Conservation (phyloP, 2,113 vertebrate genomes). For the Cochlearius cochlearius region DNA sequence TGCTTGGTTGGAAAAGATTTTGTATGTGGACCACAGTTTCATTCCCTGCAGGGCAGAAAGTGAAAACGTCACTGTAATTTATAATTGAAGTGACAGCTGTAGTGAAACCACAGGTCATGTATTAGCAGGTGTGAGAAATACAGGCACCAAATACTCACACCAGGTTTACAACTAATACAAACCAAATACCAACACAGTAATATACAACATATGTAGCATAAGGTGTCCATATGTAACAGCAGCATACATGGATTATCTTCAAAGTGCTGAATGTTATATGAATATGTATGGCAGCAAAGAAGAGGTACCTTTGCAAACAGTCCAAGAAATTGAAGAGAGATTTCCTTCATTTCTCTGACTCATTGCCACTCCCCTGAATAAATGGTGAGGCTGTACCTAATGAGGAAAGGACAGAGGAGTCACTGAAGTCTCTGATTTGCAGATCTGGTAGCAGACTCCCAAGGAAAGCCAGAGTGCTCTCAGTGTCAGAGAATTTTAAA, state of each 20-base stretch:
- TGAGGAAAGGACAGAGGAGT: neutral
- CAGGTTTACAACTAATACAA: neutral
- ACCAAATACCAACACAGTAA: neutral
- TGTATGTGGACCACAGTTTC: neutral
- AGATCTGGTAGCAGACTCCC: neutral
- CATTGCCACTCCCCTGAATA: neutral
- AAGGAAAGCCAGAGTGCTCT: neutral
- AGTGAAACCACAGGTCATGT: neutral
- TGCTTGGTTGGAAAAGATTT: neutral
- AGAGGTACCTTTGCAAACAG: neutral
- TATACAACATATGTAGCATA: fast-evolving
- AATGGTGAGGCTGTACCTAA: neutral
- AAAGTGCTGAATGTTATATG: neutral
- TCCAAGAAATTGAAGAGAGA: neutral
- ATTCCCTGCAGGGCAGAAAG: neutral
- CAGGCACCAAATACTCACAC: neutral
- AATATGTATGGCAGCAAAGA: neutral
- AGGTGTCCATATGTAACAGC: neutral
- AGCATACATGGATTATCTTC: neutral
- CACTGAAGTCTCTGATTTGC: neutral
- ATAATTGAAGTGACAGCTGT: neutral
- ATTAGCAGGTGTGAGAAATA: neutral
- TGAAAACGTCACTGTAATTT: neutral
- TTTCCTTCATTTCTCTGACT: neutral
- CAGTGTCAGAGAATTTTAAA: neutral